These are phyloP conservation scores for Cryptotis parvus DNA, from an alignment of 2,113 vertebrate genomes.

Conservation along the genomic window DNA sequence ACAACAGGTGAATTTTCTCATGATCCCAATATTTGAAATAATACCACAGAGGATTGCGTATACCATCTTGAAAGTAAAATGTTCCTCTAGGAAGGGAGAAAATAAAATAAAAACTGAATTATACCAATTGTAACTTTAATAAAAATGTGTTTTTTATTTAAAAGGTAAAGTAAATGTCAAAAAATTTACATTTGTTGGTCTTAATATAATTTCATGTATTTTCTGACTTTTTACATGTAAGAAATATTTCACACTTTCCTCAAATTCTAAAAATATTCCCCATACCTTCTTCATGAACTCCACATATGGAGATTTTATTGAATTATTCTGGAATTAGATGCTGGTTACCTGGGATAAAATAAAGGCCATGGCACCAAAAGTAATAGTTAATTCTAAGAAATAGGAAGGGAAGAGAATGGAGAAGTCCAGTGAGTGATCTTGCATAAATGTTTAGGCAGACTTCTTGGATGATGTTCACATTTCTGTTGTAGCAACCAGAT, in stretches of 20 bases:
- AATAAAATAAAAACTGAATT: not conserved
- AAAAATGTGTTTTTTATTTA: not conserved
- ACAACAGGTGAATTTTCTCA: not conserved
- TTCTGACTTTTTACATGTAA: not conserved
- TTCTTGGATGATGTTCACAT: not conserved
- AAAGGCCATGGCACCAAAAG: not conserved
- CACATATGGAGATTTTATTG: not conserved
- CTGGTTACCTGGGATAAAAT: not conserved
- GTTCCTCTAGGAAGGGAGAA: not conserved
- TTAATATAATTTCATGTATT: not conserved
- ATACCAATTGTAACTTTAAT: not conserved
- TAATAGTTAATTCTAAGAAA: not conserved
- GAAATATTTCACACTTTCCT: not conserved
- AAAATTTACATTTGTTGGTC: not conserved
- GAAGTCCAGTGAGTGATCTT: not conserved
- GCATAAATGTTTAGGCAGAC: not conserved
- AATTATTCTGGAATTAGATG: not conserved
- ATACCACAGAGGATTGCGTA: not conserved
- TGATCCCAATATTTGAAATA: not conserved
- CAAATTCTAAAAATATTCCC: not conserved
- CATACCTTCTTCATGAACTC: not conserved
- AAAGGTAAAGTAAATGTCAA: not conserved
- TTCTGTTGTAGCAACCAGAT: not conserved
- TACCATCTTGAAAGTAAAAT: not conserved
- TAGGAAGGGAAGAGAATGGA: not conserved